Conservation (phyloP, 1,140 invertebrate genomes). For the Nomia melanderi region DNA sequence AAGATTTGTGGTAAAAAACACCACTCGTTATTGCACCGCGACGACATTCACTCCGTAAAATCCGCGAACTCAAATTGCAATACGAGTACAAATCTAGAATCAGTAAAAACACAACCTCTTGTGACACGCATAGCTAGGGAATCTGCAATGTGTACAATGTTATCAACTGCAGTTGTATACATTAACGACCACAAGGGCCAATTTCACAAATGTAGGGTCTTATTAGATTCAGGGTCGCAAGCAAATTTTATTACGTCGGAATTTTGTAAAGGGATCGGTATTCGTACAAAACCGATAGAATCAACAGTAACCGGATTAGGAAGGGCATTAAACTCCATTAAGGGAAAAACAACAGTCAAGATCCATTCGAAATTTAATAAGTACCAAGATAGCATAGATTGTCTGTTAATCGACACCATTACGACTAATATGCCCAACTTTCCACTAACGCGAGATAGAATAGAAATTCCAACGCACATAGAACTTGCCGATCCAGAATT, state of each 20-base stretch:
- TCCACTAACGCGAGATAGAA: neutral
- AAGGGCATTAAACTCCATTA: neutral
- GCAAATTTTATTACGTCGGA: neutral
- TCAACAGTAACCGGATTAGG: neutral
- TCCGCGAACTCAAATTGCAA: slow-evolving; percentile 19
- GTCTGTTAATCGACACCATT: neutral
- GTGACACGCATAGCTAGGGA: neutral
- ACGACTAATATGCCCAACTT: neutral
- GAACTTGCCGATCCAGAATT: neutral
- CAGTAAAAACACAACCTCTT: too few species aligned
- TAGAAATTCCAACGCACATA: neutral
- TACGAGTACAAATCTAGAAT: too few species aligned
- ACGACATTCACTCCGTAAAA: too few species aligned
- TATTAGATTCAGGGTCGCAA: slow-evolving; percentile 1
- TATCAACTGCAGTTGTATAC: slow-evolving; percentile 2
- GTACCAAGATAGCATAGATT: neutral
- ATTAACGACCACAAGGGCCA: neutral
- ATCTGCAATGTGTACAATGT: neutral
- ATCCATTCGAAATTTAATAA: slow-evolving; percentile 3
- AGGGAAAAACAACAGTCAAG: neutral
- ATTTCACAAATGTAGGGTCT: neutral
- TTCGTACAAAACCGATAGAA: neutral
- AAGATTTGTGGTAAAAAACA: neutral
- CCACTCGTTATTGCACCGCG: slow-evolving; percentile 34
- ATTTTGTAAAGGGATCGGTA: neutral